Evolutionary conservation across 2,888 invertebrate species (phyloP).

Genomic region (Trachelus tabidus): DNA sequence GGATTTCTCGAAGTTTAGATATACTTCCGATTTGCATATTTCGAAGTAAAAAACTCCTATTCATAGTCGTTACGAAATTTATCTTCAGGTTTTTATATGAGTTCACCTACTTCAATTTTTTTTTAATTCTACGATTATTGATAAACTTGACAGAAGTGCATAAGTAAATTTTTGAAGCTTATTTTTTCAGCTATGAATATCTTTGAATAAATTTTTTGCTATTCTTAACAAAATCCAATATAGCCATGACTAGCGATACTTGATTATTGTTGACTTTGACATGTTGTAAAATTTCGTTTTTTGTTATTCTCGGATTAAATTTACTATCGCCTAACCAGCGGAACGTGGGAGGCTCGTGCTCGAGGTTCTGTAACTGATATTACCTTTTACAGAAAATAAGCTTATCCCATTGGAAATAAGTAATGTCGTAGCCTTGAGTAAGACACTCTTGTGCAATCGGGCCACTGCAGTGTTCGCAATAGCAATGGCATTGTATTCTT

Average conservation of each 20-base stretch:
- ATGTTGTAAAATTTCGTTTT: background rate
- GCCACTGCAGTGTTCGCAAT: slow-evolving; percentile 33
- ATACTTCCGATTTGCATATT: background rate
- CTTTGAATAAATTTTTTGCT: background rate
- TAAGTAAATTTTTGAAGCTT: background rate
- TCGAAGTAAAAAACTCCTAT: background rate
- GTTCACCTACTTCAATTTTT: background rate
- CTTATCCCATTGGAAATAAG: slow-evolving; percentile 37
- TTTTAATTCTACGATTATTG: background rate
- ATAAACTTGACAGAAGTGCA: background rate
- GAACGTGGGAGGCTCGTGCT: slow-evolving; percentile 13
- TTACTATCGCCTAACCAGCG: background rate
- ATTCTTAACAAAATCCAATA: background rate
- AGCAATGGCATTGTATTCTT: background rate
- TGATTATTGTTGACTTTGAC: background rate
- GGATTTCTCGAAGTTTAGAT: background rate
- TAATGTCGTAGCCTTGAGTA: slow-evolving; percentile 37
- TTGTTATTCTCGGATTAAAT: background rate
- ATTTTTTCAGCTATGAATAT: background rate
- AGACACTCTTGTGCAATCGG: slow-evolving; percentile 38
- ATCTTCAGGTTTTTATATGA: background rate
- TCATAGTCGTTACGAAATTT: background rate
- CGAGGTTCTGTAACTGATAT: slow-evolving; percentile 21
- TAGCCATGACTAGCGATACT: background rate
- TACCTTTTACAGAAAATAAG: slow-evolving; percentile 41